Percentiles rank a stretch among this genome's conserved stretches.
phyloP scores from a whole-genome alignment of 2,888 invertebrate species.

The Coelinius sp. region DNA sequence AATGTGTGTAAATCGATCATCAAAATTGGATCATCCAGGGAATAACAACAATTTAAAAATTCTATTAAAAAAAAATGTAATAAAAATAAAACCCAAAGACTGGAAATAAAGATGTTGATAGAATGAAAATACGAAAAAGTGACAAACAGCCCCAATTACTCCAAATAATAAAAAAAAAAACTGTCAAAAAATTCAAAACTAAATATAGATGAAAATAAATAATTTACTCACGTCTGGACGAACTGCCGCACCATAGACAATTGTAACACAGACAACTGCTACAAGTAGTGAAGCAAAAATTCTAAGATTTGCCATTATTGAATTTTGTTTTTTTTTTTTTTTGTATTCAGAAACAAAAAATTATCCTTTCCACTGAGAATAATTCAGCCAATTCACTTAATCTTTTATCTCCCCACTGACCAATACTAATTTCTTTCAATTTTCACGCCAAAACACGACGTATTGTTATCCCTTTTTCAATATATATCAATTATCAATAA shows the following conservation, averaged over 20 bases:
- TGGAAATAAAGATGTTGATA: not conserved
- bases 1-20: too few species aligned
- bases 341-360: not conserved
- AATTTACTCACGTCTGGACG: slow-evolving; percentile 52
- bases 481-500: not conserved
- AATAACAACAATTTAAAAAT: not conserved
- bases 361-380: not conserved
- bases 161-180: not conserved
- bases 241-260: slow-evolving; percentile 55
- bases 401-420: not conserved
- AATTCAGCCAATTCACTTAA: not conserved
- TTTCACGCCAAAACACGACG: not conserved
- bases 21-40: too few species aligned
- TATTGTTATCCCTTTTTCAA: not conserved
- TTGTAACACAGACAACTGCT: slow-evolving; percentile 51
- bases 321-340: not conserved
- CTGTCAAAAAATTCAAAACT: not conserved
- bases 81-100: not conserved
- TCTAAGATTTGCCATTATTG: slow-evolving; percentile 52
- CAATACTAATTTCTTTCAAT: not conserved
- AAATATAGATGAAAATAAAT: not conserved
- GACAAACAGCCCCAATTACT: not conserved
- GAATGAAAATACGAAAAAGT: not conserved
- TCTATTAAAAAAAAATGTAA: not conserved
- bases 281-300: slow-evolving; percentile 46